These are phyloP conservation scores for Habroteleia sp. DNA, from an alignment of 2,888 invertebrate species.

Conservation along the genomic window DNA sequence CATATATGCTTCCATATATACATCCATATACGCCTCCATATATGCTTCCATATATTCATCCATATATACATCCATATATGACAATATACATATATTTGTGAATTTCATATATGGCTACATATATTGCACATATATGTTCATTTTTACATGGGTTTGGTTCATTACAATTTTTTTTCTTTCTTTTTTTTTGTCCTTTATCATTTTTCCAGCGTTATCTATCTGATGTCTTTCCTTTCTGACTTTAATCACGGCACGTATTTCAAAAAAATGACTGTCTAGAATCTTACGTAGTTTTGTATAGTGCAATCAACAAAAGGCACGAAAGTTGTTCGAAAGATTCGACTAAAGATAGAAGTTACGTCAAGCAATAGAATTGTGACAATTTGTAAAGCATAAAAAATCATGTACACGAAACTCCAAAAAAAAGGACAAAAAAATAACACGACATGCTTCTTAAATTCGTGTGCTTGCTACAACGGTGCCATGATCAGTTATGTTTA, in stretches of 20 bases:
- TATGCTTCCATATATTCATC: too few relatives aligned
- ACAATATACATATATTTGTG: too few relatives aligned
- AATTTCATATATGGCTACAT: too few relatives aligned
- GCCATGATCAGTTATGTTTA: conserved; percentile 22
- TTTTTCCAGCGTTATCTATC: too few relatives aligned
- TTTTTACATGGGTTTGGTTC: too few relatives aligned
- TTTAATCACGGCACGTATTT: not conserved
- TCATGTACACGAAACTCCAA: conserved; percentile 44
- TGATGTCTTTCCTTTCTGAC: too few relatives aligned
- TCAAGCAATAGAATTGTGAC: conserved; percentile 52
- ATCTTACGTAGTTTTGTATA: not conserved
- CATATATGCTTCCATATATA: too few relatives aligned
- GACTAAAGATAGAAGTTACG: conserved; percentile 35
- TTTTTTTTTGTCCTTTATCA: not conserved
- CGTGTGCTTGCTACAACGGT: conserved; percentile 51
- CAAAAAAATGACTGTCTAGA: not conserved
- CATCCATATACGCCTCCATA: too few relatives aligned
- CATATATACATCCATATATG: too few relatives aligned
- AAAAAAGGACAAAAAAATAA: conserved; percentile 19
- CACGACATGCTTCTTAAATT: conserved; percentile 39
- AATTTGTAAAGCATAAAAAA: conserved; percentile 44
- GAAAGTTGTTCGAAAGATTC: conserved; percentile 8
- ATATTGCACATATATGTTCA: too few relatives aligned
- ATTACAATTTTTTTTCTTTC: not conserved
- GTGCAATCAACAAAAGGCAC: conserved; percentile 7